These are phyloP conservation scores for Corvus moneduloides DNA, from an alignment of 2,113 vertebrate species.

Conservation along the genomic window DNA sequence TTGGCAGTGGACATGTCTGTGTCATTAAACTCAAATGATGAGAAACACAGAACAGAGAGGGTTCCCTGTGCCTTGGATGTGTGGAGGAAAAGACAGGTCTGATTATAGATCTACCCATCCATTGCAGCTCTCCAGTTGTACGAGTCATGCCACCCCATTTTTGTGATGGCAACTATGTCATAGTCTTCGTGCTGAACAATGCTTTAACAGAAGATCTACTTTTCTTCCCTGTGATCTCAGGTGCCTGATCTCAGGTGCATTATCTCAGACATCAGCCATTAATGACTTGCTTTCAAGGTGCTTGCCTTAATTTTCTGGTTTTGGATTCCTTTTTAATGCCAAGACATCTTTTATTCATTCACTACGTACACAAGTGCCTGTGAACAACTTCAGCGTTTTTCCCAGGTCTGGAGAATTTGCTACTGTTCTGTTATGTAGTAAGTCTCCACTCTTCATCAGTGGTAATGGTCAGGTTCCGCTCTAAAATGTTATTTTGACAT, in stretches of 20 bases:
- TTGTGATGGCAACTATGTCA: not conserved
- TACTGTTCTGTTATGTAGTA: not conserved
- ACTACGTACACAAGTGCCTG: not conserved
- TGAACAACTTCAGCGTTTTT: not conserved
- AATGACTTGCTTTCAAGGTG: not conserved
- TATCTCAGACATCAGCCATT: not conserved
- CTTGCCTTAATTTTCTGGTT: not conserved
- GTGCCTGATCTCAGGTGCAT: accelerated
- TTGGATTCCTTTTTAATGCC: not conserved
- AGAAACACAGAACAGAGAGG: not conserved
- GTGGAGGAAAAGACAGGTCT: not conserved
- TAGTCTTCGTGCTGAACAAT: not conserved
- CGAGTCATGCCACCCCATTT: not conserved
- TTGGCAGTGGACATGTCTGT: not conserved
- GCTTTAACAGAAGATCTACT: not conserved
- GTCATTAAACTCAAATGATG: not conserved
- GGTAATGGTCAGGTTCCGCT: slow-evolving; percentile 2
- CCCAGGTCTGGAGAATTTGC: not conserved
- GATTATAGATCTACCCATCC: not conserved
- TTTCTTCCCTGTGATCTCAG: not conserved
- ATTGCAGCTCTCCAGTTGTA: not conserved
- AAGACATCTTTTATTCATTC: not conserved
- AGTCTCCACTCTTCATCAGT: not conserved
- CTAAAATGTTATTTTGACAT: not conserved
- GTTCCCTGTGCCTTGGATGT: not conserved